Evolutionary conservation across 1,140 invertebrate species (phyloP).

Genomic region (Plutomurus gul): DNA sequence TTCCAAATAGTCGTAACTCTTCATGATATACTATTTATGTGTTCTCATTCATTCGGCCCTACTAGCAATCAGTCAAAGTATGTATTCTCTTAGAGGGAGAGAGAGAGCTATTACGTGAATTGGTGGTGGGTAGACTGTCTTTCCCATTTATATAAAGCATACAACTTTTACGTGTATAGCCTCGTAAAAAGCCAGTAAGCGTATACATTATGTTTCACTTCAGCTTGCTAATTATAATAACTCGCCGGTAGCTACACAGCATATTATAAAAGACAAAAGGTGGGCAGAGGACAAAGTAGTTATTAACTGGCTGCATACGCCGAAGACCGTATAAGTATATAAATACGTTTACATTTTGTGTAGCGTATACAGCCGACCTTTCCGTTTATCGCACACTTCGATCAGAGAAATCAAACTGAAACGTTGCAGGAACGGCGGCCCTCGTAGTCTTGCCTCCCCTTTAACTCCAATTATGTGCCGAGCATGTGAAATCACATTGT

Average conservation of each 20-base stretch:
- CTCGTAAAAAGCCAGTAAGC: background rate
- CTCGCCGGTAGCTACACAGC: background rate
- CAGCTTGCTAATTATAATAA: constrained; percentile 20
- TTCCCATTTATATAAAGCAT: background rate
- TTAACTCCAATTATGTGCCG: background rate
- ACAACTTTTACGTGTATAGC: background rate
- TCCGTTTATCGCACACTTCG: background rate
- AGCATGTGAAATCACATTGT: too few relatives aligned
- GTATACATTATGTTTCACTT: background rate
- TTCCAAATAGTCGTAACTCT: background rate
- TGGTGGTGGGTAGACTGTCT: too few relatives aligned
- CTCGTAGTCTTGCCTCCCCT: background rate
- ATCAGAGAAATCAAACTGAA: background rate
- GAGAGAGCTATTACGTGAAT: background rate
- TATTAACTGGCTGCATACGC: too few relatives aligned
- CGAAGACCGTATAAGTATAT: too few relatives aligned
- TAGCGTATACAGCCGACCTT: too few relatives aligned
- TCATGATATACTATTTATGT: background rate
- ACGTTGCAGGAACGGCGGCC: background rate
- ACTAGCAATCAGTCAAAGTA: background rate
- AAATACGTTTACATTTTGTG: background rate
- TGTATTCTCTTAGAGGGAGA: background rate
- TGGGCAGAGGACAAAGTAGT: background rate
- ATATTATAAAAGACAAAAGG: background rate
- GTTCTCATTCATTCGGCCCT: too few relatives aligned